Percentiles rank a stretch among this genome's conserved stretches.
phyloP scores from a whole-genome alignment of 2,888 invertebrate species.

The Noctua fimbriata region DNA sequence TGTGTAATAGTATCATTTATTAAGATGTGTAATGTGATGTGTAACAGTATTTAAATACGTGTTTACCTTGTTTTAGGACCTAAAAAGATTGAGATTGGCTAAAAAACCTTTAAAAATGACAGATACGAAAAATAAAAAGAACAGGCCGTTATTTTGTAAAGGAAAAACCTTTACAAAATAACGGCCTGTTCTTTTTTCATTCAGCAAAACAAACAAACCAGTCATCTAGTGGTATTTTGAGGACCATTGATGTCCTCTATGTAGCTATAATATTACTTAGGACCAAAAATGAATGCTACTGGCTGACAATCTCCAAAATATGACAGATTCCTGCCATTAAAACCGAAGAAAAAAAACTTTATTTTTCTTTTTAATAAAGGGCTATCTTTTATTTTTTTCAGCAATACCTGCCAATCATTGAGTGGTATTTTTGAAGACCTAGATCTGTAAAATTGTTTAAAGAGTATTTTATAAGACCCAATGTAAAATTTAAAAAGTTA shows the following conservation, averaged over 20 bases:
- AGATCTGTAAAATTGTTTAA: not conserved
- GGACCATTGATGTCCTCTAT: not conserved
- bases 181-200: not conserved
- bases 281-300: not conserved
- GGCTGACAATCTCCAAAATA: not conserved
- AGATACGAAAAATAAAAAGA: not conserved
- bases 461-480: not conserved
- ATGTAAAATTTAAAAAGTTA: not conserved
- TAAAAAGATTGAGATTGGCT: not conserved
- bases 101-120: no score
- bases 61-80: not conserved
- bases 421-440: not conserved
- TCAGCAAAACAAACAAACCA: not conserved
- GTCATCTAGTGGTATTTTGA: not conserved
- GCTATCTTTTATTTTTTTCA: not conserved
- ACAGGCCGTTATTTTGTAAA: no score
- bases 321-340: not conserved
- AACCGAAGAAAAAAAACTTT: not conserved
- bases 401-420: not conserved
- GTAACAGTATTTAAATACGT: not conserved
- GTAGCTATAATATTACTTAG: not conserved
- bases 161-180: not conserved
- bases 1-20: not conserved
- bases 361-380: not conserved
- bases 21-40: no score